Percentiles rank a stretch among this genome's conserved stretches.
Evolutionary conservation across 2,797 vertebrate genomes (phyloP).

Genomic region (Aeoliscus strigatus): DNA sequence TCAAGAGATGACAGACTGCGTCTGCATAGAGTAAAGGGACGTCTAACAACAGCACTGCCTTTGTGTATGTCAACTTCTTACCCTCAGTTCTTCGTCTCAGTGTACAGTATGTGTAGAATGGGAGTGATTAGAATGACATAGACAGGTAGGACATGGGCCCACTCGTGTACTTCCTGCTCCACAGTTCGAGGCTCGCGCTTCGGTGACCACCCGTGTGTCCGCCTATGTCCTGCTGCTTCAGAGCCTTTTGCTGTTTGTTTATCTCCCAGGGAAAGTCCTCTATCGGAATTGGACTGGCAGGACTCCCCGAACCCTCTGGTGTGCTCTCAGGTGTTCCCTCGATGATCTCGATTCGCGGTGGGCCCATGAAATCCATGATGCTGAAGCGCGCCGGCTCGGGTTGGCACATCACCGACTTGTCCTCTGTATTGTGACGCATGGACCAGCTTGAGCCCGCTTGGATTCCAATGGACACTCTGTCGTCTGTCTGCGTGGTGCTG

Average conservation of each 20-base stretch:
- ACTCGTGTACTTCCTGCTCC: constrained; percentile 82
- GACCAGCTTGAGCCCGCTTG: constrained; percentile 77
- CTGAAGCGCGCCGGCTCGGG: constrained; percentile 76
- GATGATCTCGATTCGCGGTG: constrained; percentile 76
- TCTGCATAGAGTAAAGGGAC: constrained; percentile 76
- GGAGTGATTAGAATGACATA: constrained; percentile 78
- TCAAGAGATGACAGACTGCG: constrained; percentile 66
- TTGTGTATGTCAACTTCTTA: constrained; percentile 32
- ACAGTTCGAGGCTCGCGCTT: constrained; percentile 80
- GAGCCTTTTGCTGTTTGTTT: constrained; percentile 68
- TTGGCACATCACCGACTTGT: constrained; percentile 82
- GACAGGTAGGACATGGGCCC: constrained; percentile 84
- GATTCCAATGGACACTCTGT: constrained; percentile 77
- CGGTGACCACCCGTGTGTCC: constrained; percentile 75
- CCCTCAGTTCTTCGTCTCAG: constrained; percentile 45
- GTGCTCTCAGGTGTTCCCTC: constrained; percentile 73
- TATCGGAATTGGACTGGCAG: constrained; percentile 73
- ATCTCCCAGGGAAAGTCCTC: constrained; percentile 77
- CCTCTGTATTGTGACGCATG: constrained; percentile 72
- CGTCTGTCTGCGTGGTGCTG: constrained; percentile 70
- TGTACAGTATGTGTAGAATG: constrained; percentile 44
- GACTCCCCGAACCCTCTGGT: constrained; percentile 76
- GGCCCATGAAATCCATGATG: constrained; percentile 76
- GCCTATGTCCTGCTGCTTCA: constrained; percentile 58
- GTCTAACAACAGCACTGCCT: constrained; percentile 52